These are phyloP conservation scores for Protomyctophum bolini DNA, from an alignment of 2,113 vertebrate genomes.

Conservation along the genomic window DNA sequence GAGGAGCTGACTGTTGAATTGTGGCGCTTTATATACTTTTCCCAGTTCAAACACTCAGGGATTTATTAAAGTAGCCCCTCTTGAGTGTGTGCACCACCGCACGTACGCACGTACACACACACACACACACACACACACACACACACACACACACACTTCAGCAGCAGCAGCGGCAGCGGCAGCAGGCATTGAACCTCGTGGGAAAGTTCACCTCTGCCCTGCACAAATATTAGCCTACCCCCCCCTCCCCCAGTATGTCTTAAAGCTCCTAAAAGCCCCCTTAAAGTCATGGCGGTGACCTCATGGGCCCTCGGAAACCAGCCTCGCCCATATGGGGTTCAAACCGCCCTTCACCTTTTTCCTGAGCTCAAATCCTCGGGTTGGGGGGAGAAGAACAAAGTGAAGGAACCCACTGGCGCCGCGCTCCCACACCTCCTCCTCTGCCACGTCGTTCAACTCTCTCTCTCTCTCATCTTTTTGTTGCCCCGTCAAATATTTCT, in stretches of 20 bases:
- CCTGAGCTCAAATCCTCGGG: constrained; percentile 25
- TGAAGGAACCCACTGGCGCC: not conserved
- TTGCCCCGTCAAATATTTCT: not conserved
- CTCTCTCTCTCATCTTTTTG: not conserved
- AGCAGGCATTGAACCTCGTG: constrained; percentile 51
- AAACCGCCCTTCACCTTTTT: constrained; percentile 41
- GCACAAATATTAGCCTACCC: constrained; percentile 54
- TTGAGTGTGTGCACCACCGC: not conserved
- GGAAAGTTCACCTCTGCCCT: constrained; percentile 56
- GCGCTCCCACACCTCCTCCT: too few species aligned
- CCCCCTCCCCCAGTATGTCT: constrained; percentile 28
- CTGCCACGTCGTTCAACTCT: not conserved
- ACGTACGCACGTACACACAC: not conserved
- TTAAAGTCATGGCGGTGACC: constrained; percentile 31
- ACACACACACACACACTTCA: constrained; percentile 2
- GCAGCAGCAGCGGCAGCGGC: constrained; percentile 28
- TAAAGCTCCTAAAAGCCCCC: constrained; percentile 11
- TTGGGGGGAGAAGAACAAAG: constrained; percentile 16
- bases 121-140: not conserved
- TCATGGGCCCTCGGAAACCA: constrained; percentile 19
- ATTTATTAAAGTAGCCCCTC: too few species aligned
- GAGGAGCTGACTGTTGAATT: too few species aligned
- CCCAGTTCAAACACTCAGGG: too few species aligned
- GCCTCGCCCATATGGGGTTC: constrained; percentile 30
- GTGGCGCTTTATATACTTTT: too few species aligned